A percentile compares a stretch with the other conserved stretches of the same genome.
phyloP scores from a whole-genome alignment of 2,797 vertebrate genomes.

The Acanthurus lineatus region DNA sequence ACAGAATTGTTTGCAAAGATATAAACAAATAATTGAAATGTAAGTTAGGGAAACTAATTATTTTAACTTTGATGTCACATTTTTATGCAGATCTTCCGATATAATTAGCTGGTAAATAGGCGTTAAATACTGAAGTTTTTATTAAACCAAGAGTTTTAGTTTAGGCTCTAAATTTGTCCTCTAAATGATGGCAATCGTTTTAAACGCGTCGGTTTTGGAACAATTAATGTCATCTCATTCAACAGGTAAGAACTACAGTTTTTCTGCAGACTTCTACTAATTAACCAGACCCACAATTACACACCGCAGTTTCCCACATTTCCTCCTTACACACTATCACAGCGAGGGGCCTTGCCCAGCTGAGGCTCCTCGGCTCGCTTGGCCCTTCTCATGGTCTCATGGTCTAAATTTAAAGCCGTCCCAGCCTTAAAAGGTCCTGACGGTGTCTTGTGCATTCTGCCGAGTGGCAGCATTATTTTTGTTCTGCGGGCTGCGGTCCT shows the following conservation, averaged over 20 bases:
- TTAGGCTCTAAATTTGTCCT: background rate
- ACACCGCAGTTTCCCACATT: background rate
- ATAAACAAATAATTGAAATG: background rate
- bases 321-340: conserved; percentile 12
- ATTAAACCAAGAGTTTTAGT: background rate
- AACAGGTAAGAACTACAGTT: background rate
- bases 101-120: background rate
- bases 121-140: too few relatives aligned
- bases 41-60: background rate
- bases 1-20: background rate
- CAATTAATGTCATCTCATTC: background rate
- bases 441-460: conserved; percentile 92
- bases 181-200: background rate
- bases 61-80: background rate
- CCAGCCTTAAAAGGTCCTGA: conserved; percentile 97
- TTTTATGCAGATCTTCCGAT: background rate
- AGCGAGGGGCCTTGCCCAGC: conserved; percentile 18
- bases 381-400: conserved; percentile 67
- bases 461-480: conserved; percentile 98
- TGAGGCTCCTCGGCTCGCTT: conserved; percentile 44
- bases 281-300: background rate
- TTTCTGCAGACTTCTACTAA: background rate
- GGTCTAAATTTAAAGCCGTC: conserved; percentile 95
- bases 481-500: conserved; percentile 87
- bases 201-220: background rate